Percentiles rank a stretch among this genome's conserved stretches.
Evolutionary conservation across 1,140 invertebrate genomes (phyloP).

Genomic region (Aphaenogaster floridana): DNA sequence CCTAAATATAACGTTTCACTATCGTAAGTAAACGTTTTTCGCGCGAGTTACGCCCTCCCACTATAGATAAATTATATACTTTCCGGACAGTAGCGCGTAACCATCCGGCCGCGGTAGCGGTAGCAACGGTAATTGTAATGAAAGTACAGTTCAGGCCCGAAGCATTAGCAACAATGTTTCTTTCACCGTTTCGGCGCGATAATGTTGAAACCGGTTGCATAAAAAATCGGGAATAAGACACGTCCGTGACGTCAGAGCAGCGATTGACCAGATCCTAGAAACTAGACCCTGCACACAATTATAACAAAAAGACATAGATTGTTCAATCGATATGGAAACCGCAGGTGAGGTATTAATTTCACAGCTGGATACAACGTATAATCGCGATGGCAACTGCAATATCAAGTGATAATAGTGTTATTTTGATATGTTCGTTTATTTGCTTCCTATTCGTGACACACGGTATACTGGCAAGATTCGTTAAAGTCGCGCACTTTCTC

Average conservation of each 20-base stretch:
- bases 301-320: slow-evolving; percentile 55
- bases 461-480: background rate
- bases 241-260: slow-evolving; percentile 37
- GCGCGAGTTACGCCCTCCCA: slow-evolving; percentile 29
- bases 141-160: slow-evolving; percentile 58
- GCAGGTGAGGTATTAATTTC: slow-evolving; percentile 65
- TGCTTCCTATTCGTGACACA: background rate
- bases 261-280: slow-evolving; percentile 43
- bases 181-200: slow-evolving; percentile 18
- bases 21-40: slow-evolving; percentile 66
- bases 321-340: slow-evolving; percentile 40
- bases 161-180: slow-evolving; percentile 54
- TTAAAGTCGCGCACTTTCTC: slow-evolving; percentile 19
- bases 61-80: slow-evolving; percentile 63
- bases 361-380: slow-evolving; percentile 18
- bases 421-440: slow-evolving; percentile 36
- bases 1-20: slow-evolving; percentile 53
- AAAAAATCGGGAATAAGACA: slow-evolving; percentile 12
- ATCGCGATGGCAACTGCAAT: background rate
- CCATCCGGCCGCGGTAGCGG: slow-evolving; percentile 50
- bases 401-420: slow-evolving; percentile 20
- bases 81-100: slow-evolving; percentile 66
- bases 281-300: slow-evolving; percentile 19
- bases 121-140: slow-evolving; percentile 52
- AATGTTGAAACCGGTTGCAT: slow-evolving; percentile 51